A percentile compares a stretch with the other conserved stretches of the same genome.
phyloP scores from a whole-genome alignment of 2,888 invertebrate genomes.

The Calameuta idolon region DNA sequence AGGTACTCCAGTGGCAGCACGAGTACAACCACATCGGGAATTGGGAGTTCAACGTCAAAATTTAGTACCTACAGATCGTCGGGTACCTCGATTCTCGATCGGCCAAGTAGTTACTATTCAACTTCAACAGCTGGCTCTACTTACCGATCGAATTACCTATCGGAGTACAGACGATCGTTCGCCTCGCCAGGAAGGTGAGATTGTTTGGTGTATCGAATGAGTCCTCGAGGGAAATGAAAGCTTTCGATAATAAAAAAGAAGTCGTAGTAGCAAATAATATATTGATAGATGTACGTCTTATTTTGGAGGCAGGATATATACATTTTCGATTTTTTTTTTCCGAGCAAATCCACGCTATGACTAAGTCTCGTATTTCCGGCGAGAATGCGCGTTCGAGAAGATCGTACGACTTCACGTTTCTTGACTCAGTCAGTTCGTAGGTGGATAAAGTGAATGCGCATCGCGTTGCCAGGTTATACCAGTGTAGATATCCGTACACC shows the following conservation, averaged over 20 bases:
- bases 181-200: constrained; percentile 54
- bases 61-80: constrained; percentile 46
- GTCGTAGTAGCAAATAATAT: not conserved
- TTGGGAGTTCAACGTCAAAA: constrained; percentile 43
- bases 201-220: not conserved
- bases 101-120: constrained; percentile 45
- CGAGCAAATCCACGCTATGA: not conserved
- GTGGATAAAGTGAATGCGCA: not conserved
- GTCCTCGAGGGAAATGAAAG: constrained; percentile 3
- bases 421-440: not conserved
- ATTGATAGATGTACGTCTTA: not conserved
- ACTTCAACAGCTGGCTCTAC: constrained; percentile 33
- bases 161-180: constrained; percentile 43
- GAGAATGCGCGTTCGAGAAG: not conserved
- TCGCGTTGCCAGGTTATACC: not conserved
- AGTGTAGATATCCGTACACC: not conserved
- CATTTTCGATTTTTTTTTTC: not conserved
- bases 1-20: constrained; percentile 49
- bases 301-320: not conserved
- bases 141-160: constrained; percentile 33
- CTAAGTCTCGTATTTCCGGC: not conserved
- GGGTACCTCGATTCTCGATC: constrained; percentile 36
- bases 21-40: constrained; percentile 41
- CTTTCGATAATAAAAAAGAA: not conserved
- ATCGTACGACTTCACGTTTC: not conserved